Conservation (phyloP, 2,797 vertebrate genomes). For the Onychomys torridus region DNA sequence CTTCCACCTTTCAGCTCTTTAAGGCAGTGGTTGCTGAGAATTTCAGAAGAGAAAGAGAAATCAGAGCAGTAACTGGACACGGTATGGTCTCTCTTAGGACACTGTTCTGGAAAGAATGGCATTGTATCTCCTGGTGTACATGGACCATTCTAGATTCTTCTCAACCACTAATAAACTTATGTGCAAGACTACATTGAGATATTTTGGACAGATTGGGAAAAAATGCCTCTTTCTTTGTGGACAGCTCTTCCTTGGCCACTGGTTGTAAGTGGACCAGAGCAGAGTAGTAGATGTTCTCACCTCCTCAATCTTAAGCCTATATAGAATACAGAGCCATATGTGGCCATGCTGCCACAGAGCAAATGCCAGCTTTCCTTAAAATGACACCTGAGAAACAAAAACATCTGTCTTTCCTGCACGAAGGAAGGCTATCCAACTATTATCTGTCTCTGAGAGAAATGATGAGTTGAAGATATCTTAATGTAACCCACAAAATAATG, state of each 20-base stretch:
- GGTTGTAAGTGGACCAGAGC: neutral
- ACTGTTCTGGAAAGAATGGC: neutral
- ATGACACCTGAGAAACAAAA: neutral
- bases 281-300: rapidly evolving
- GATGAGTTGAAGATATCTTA: slow-evolving; percentile 57
- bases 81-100: neutral
- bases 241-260: too few relatives aligned
- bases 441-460: slow-evolving; percentile 36
- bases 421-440: neutral
- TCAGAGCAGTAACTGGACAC: neutral
- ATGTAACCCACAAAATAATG: slow-evolving; percentile 55
- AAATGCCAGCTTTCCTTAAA: neutral
- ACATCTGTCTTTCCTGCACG: neutral
- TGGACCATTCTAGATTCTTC: neutral
- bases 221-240: neutral
- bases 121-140: neutral
- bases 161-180: neutral
- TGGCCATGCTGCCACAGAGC: neutral
- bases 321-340: neutral
- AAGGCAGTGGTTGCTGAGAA: neutral
- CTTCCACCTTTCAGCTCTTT: neutral
- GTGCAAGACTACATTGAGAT: neutral
- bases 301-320: neutral
- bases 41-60: neutral
- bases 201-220: neutral